Percentiles rank a stretch among this genome's conserved stretches.
Conservation (phyloP, 2,888 invertebrate species). For the Eilema caniola region DNA sequence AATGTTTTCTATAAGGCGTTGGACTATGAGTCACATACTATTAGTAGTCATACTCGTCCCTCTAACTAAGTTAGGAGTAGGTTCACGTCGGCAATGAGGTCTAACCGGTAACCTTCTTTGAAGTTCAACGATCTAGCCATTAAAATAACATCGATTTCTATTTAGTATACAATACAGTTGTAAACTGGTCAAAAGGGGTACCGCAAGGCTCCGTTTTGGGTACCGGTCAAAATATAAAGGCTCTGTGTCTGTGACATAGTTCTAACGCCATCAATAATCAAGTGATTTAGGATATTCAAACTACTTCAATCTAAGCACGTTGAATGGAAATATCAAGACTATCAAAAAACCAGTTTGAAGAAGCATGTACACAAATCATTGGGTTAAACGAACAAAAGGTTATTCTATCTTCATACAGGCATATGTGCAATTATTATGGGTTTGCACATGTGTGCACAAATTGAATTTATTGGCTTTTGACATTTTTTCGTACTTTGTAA, state of each 20-base stretch:
- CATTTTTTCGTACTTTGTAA: too few species aligned
- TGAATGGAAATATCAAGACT: too few species aligned
- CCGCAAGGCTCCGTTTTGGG: background rate
- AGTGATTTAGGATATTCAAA: background rate
- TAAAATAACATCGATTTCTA: background rate
- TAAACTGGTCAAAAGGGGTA: background rate
- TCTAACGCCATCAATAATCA: background rate
- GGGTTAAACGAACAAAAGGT: too few species aligned
- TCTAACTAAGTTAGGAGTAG: background rate
- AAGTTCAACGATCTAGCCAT: background rate
- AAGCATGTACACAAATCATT: too few species aligned
- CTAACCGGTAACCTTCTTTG: background rate
- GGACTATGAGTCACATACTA: background rate
- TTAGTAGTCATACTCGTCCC: background rate
- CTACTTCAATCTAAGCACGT: background rate
- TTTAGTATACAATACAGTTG: constrained; percentile 4
- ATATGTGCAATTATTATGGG: too few species aligned
- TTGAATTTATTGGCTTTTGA: too few species aligned
- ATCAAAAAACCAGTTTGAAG: too few species aligned
- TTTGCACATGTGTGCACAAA: too few species aligned
- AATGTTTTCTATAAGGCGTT: background rate
- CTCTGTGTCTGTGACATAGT: constrained; percentile 1
- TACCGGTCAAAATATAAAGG: background rate
- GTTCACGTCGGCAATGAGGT: background rate
- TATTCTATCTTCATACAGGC: too few species aligned